Conservation (phyloP, 2,797 vertebrate genomes). For the Adrianichthys oophorus region DNA sequence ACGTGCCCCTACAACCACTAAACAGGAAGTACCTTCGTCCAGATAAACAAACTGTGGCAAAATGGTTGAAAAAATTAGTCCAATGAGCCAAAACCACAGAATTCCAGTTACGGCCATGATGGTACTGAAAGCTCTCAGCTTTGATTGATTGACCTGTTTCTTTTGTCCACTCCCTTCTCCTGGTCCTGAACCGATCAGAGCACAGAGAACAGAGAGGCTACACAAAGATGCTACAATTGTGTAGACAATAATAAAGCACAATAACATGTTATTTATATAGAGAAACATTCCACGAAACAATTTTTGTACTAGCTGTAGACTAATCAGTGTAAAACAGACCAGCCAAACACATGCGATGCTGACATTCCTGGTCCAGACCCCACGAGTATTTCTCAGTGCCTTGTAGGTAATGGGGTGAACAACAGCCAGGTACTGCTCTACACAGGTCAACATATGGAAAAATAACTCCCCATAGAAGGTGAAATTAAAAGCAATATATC, state of each 20-base stretch:
- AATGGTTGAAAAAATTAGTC: too few species aligned
- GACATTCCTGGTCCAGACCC: slow-evolving; percentile 26
- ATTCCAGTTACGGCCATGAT: slow-evolving; percentile 1
- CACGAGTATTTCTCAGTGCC: slow-evolving; percentile 2
- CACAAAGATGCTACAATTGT: too few species aligned
- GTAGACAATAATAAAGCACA: background rate
- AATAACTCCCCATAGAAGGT: background rate
- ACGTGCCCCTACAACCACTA: too few species aligned
- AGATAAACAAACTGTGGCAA: too few species aligned
- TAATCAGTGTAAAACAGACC: background rate
- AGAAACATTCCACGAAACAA: too few species aligned
- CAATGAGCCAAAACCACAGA: slow-evolving; percentile 1
- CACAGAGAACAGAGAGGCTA: background rate
- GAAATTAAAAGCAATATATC: too few species aligned
- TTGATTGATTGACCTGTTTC: background rate
- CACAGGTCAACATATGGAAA: slow-evolving; percentile 28
- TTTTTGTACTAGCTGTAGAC: background rate
- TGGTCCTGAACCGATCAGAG: background rate
- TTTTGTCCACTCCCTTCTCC: background rate
- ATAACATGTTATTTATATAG: background rate
- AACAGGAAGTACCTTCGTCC: too few species aligned
- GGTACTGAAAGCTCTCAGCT: slow-evolving; percentile 15
- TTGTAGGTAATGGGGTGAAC: slow-evolving; percentile 36
- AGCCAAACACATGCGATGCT: slow-evolving; percentile 25
- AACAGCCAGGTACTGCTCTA: slow-evolving; percentile 42